A percentile compares a stretch with the other conserved stretches of the same genome.
Conservation (phyloP, 1,140 invertebrate species). For the Doryteuthis pealeii region DNA sequence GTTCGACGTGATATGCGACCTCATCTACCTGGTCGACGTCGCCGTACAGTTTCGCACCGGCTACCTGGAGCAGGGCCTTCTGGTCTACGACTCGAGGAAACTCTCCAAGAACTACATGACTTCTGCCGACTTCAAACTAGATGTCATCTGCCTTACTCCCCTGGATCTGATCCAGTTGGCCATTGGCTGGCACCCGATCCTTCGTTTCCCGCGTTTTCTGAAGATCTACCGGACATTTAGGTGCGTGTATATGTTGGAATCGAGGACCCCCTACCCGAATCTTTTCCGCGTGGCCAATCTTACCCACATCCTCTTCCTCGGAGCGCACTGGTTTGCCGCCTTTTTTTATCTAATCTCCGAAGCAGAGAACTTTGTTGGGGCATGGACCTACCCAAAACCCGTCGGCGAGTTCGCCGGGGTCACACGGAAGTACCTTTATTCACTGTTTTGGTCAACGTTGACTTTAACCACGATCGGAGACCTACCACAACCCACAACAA, state of each 20-base stretch:
- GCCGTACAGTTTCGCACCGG: slow-evolving; percentile 89
- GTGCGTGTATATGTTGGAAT: slow-evolving; percentile 96
- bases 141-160: slow-evolving; percentile 80
- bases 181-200: slow-evolving; percentile 54
- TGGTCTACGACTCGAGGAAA: slow-evolving; percentile 89
- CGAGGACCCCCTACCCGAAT: slow-evolving; percentile 91
- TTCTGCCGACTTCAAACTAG: slow-evolving; percentile 83
- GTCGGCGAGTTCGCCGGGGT: slow-evolving; percentile 77
- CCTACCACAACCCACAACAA: slow-evolving; percentile 89
- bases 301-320: slow-evolving; percentile 89
- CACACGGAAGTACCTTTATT: slow-evolving; percentile 89
- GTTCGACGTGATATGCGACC: slow-evolving; percentile 81
- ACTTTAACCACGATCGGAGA: slow-evolving; percentile 93
- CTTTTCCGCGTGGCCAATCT: slow-evolving; percentile 94
- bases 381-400: slow-evolving; percentile 85
- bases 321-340: slow-evolving; percentile 96
- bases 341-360: slow-evolving; percentile 95
- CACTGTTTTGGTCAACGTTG: slow-evolving; percentile 93
- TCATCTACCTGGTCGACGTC: slow-evolving; percentile 85
- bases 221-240: slow-evolving; percentile 87
- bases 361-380: slow-evolving; percentile 84
- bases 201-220: slow-evolving; percentile 63
- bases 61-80: slow-evolving; percentile 92
- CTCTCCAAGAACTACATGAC: slow-evolving; percentile 84
- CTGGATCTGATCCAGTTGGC: slow-evolving; percentile 78